Percentiles rank a stretch among this genome's conserved stretches.
Conservation (phyloP, 2,888 invertebrate species). For the Clitarchus hookeri region DNA sequence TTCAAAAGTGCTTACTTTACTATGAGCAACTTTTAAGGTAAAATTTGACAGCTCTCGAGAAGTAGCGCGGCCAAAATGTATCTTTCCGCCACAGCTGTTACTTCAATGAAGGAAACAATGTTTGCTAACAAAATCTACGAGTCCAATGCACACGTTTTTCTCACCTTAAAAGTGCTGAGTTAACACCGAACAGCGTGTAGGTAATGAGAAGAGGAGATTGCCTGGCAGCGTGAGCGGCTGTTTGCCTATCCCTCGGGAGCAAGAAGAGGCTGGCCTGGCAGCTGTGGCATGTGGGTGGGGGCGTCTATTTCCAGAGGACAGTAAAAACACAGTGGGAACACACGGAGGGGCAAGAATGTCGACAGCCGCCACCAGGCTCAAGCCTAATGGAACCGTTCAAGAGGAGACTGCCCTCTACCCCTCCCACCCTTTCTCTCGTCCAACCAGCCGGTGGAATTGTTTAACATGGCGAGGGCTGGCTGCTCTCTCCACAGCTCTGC, state of each 20-base stretch:
- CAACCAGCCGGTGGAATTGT: not conserved
- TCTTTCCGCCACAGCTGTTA: too few relatives aligned
- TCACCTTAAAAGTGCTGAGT: too few relatives aligned
- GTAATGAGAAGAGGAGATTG: too few relatives aligned
- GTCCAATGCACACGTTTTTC: too few relatives aligned
- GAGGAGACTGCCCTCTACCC: not conserved
- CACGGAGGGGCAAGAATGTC: not conserved
- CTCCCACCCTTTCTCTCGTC: not conserved
- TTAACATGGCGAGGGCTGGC: not conserved
- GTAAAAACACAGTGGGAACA: not conserved
- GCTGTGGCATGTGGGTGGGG: not conserved
- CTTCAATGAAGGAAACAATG: too few relatives aligned
- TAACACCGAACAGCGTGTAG: too few relatives aligned
- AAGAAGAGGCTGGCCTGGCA: not conserved
- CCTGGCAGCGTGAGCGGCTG: not conserved
- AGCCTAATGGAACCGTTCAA: not conserved
- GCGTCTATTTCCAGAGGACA: not conserved
- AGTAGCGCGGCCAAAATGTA: too few relatives aligned
- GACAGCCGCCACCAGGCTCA: not conserved
- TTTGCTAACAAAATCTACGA: too few relatives aligned
- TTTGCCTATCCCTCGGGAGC: not conserved
- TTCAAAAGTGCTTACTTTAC: too few relatives aligned
- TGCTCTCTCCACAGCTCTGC: too few relatives aligned
- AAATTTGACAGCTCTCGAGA: too few relatives aligned
- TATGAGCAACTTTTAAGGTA: too few relatives aligned